These are phyloP conservation scores for Dromaius novaehollandiae DNA, from an alignment of 2,113 vertebrate genomes.

Conservation along the genomic window DNA sequence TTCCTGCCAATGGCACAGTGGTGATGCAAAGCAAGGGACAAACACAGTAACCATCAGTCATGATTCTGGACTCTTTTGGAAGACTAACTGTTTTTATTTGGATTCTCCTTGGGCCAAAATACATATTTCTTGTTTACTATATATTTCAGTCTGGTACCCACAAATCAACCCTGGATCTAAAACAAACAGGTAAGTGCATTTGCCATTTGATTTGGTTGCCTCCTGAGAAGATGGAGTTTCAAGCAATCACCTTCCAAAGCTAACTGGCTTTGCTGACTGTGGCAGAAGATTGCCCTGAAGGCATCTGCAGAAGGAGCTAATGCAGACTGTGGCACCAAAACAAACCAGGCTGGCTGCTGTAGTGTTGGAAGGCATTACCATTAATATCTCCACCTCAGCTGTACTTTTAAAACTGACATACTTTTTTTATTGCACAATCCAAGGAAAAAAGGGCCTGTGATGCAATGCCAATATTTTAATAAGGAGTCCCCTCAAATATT, in stretches of 20 bases:
- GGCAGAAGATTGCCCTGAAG: neutral
- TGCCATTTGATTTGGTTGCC: slow-evolving; percentile 4
- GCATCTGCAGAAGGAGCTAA: neutral
- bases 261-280: neutral
- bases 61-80: neutral
- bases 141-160: neutral
- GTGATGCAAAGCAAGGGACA: neutral
- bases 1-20: neutral
- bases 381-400: neutral
- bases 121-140: neutral
- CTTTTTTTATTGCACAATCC: neutral
- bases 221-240: neutral
- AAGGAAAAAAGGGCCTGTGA: neutral
- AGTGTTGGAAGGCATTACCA: neutral
- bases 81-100: neutral
- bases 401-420: neutral
- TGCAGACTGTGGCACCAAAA: neutral
- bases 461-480: neutral
- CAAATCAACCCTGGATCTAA: neutral
- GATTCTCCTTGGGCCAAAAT: neutral
- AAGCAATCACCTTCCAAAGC: neutral
- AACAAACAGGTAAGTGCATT: neutral
- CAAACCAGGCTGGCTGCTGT: neutral
- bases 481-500: neutral
- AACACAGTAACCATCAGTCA: neutral